Conservation (phyloP, 1,140 invertebrate genomes). For the Caligus rogercresseyi region DNA sequence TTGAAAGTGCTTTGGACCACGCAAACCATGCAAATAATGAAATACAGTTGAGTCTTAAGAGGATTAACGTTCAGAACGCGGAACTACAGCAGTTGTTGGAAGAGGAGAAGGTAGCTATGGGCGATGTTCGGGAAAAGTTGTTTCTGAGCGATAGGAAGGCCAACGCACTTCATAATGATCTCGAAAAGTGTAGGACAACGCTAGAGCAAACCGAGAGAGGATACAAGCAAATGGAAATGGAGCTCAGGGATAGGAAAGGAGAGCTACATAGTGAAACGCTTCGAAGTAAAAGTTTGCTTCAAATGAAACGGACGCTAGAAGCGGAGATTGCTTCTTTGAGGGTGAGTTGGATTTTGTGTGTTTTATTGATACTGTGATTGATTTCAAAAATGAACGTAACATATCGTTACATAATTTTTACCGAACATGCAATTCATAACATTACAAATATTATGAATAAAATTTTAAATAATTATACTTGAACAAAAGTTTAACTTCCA, state of each 20-base stretch:
- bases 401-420: too few species aligned
- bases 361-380: too few species aligned
- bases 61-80: neutral
- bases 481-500: too few species aligned
- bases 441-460: too few species aligned
- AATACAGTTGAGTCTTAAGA: conserved; percentile 24
- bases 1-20: conserved; percentile 52
- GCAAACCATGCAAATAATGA: conserved; percentile 39
- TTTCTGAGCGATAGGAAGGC: conserved; percentile 79
- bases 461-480: too few species aligned
- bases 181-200: conserved; percentile 36
- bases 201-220: conserved; percentile 38
- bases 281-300: conserved; percentile 71
- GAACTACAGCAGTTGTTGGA: neutral
- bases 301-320: conserved; percentile 96
- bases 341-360: conserved; percentile 38
- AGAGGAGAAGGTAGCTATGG: neutral
- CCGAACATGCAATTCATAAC: too few species aligned
- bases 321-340: conserved; percentile 88
- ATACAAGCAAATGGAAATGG: conserved; percentile 52
- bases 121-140: conserved; percentile 32
- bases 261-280: conserved; percentile 87
- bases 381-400: too few species aligned
- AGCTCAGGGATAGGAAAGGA: conserved; percentile 88
- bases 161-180: conserved; percentile 32